These are phyloP conservation scores for Holocentrus rufus DNA, from an alignment of 2,797 vertebrate species.

Conservation along the genomic window DNA sequence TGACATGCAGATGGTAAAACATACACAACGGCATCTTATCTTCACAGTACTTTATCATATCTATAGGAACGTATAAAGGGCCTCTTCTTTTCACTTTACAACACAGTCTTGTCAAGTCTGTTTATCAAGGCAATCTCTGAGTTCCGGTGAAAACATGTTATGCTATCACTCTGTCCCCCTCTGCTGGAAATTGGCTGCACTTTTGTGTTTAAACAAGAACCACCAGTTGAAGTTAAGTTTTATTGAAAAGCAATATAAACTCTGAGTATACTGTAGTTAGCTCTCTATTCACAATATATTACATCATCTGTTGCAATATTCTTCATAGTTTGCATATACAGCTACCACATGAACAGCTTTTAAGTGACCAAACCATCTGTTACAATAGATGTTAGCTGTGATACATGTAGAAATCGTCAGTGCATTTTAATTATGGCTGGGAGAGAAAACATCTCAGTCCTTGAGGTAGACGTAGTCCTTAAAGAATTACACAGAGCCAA, in stretches of 20 bases:
- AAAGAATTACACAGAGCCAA: conserved; percentile 10
- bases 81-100: neutral
- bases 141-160: neutral
- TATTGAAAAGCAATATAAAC: conserved; percentile 69
- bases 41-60: conserved; percentile 21
- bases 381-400: conserved; percentile 22
- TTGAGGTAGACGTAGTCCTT: conserved; percentile 67
- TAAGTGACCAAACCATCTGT: conserved; percentile 11
- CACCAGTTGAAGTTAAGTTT: conserved; percentile 47
- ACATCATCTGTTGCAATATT: conserved; percentile 21
- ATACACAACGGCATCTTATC: neutral
- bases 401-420: conserved; percentile 32
- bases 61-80: conserved; percentile 1
- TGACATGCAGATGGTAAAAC: conserved; percentile 6
- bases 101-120: neutral
- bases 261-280: conserved; percentile 23
- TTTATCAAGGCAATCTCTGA: no score
- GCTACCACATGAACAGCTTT: conserved; percentile 10
- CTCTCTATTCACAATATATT: conserved; percentile 61
- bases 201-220: conserved; percentile 1
- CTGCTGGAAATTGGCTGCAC: conserved; percentile 23
- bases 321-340: conserved; percentile 35
- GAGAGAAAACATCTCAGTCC: conserved; percentile 22
- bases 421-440: conserved; percentile 29
- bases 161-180: conserved; percentile 5